Percentiles rank a stretch among this genome's conserved stretches.
These are phyloP conservation scores for Cynodonichthys magdalenae DNA, from an alignment of 2,797 vertebrate genomes.

Conservation along the genomic window DNA sequence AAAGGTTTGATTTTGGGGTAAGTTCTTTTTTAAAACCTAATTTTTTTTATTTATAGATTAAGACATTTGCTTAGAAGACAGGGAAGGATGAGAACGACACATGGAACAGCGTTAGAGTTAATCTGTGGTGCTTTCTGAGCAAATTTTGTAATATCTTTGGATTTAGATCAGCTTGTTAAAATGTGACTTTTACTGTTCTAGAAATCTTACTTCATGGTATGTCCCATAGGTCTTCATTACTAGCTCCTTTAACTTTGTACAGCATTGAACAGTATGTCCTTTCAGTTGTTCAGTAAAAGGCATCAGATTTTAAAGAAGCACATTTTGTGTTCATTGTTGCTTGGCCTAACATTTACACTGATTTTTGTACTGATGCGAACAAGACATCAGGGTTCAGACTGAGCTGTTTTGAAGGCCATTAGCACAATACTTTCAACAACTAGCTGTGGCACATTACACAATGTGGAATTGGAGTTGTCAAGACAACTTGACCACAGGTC, in stretches of 20 bases:
- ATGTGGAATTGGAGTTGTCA: too few species aligned
- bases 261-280: background rate
- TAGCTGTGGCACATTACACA: too few species aligned
- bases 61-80: slow-evolving; percentile 70
- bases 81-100: slow-evolving; percentile 33
- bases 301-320: background rate
- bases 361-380: background rate
- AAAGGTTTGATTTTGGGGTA: too few species aligned
- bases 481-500: too few species aligned
- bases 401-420: background rate
- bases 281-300: background rate
- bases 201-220: background rate
- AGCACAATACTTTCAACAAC: background rate
- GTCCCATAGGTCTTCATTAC: background rate
- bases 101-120: slow-evolving; percentile 56
- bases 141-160: slow-evolving; percentile 49
- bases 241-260: background rate
- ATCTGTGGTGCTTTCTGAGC: slow-evolving; percentile 48
- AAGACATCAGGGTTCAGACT: background rate
- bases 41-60: slow-evolving; percentile 80
- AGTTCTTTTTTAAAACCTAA: slow-evolving; percentile 66
- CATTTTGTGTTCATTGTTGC: background rate
- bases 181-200: slow-evolving; percentile 14
- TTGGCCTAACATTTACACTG: background rate
- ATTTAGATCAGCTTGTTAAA: slow-evolving; percentile 37